phyloP scores from a whole-genome alignment of 2,888 invertebrate species.

The Eurois occulta region DNA sequence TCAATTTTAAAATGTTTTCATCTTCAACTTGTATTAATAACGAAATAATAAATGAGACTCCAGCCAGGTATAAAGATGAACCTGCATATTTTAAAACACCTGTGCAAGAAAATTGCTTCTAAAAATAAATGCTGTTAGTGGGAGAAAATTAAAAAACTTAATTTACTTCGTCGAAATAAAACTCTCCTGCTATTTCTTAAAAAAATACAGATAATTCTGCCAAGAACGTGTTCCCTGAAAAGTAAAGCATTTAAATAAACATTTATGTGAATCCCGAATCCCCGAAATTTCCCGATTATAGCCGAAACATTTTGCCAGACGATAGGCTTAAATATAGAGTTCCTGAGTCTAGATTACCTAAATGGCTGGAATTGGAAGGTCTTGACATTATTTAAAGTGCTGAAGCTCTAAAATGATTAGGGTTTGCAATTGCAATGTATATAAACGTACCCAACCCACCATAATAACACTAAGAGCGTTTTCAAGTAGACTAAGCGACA shows the following conservation, averaged over 20 bases:
- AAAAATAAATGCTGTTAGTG: constrained; percentile 6
- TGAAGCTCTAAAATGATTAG: constrained; percentile 7
- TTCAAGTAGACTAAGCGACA: background rate
- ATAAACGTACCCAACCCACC: background rate
- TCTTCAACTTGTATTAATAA: background rate
- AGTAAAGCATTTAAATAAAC: constrained; percentile 14
- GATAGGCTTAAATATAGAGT: constrained; percentile 1
- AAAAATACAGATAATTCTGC: background rate
- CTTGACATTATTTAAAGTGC: constrained; percentile 22
- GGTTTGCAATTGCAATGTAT: background rate
- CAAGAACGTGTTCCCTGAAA: background rate
- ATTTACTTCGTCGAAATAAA: constrained; percentile 14
- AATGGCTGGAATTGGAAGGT: constrained; percentile 2
- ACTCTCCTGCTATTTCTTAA: background rate
- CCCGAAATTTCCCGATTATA: constrained; percentile 14
- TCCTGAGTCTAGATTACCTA: background rate
- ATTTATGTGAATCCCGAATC: background rate
- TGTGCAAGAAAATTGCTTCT: constrained; percentile 29
- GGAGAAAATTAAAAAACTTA: constrained; percentile 19
- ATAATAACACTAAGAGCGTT: background rate
- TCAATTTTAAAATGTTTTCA: background rate
- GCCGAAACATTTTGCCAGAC: constrained; percentile 15
- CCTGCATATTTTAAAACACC: constrained; percentile 30
- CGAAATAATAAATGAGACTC: constrained; percentile 9
- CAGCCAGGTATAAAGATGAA: constrained; percentile 9